Evolutionary conservation across 30 jellyfish, hydroid and myxozoan species (phyloP).

Genomic region (Catostylus mosaicus): DNA sequence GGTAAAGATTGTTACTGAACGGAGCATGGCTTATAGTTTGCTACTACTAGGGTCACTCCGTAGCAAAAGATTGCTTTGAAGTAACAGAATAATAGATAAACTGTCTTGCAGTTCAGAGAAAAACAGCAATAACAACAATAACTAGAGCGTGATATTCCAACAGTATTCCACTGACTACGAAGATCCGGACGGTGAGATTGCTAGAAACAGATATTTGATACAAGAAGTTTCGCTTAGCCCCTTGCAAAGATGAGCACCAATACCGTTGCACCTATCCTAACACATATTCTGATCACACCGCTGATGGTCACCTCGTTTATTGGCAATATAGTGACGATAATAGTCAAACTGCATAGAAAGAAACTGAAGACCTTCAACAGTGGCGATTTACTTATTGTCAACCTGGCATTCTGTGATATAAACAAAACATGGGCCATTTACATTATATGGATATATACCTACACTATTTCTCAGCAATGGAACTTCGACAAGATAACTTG

Average conservation of each 20-base stretch:
- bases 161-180: too few species aligned
- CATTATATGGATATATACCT: constrained; percentile 28
- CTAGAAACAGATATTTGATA: too few species aligned
- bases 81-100: too few species aligned
- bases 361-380: constrained; percentile 42
- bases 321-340: constrained; percentile 35
- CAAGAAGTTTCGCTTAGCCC: not conserved
- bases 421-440: constrained; percentile 54
- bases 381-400: constrained; percentile 56
- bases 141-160: too few species aligned
- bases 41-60: too few species aligned
- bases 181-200: too few species aligned
- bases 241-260: constrained; percentile 4
- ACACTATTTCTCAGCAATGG: constrained; percentile 23
- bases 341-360: constrained; percentile 48
- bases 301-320: constrained; percentile 30
- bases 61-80: too few species aligned
- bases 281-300: constrained; percentile 33
- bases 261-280: constrained; percentile 20
- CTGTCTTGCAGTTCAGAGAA: too few species aligned
- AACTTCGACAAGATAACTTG: constrained; percentile 14
- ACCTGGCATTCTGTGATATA: constrained; percentile 55
- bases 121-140: too few species aligned
- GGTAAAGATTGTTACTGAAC: too few species aligned
- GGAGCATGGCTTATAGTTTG: too few species aligned